phyloP scores from a whole-genome alignment of 2,797 vertebrate genomes.

The Brachymystax lenok region DNA sequence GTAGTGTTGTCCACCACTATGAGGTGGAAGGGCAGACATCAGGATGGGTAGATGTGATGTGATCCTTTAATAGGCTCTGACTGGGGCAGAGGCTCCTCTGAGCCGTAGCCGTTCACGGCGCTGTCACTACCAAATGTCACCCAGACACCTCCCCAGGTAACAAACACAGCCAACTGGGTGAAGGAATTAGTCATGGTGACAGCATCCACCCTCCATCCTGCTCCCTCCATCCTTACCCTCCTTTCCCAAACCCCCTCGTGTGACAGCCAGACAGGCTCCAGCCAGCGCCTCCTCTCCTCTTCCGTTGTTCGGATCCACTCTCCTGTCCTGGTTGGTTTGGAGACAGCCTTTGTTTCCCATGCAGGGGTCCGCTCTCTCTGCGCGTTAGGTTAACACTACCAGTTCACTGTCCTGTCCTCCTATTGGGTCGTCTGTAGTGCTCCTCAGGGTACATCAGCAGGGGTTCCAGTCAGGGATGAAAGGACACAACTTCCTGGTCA shows the following conservation, averaged over 20 bases:
- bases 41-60: not conserved
- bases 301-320: not conserved
- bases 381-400: slow-evolving; percentile 3
- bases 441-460: slow-evolving; percentile 44
- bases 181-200: slow-evolving; percentile 60
- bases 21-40: not conserved
- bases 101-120: slow-evolving; percentile 21
- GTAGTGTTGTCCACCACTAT: not conserved
- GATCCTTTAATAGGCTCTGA: slow-evolving; percentile 17
- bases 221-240: not conserved
- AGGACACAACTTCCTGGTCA: slow-evolving; percentile 47
- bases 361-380: not conserved
- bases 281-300: not conserved
- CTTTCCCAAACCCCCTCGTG: not conserved
- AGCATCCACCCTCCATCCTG: slow-evolving; percentile 16
- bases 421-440: not conserved
- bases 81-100: not conserved
- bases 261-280: slow-evolving; percentile 57
- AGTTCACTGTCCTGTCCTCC: slow-evolving; percentile 9
- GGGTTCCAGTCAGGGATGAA: slow-evolving; percentile 24
- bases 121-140: slow-evolving; percentile 72
- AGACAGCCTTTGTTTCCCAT: slow-evolving; percentile 27
- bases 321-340: not conserved
- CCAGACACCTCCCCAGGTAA: slow-evolving; percentile 74
- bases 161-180: slow-evolving; percentile 36